Evolutionary conservation across 2,888 invertebrate genomes (phyloP).

Genomic region (Geophilus truncorum): DNA sequence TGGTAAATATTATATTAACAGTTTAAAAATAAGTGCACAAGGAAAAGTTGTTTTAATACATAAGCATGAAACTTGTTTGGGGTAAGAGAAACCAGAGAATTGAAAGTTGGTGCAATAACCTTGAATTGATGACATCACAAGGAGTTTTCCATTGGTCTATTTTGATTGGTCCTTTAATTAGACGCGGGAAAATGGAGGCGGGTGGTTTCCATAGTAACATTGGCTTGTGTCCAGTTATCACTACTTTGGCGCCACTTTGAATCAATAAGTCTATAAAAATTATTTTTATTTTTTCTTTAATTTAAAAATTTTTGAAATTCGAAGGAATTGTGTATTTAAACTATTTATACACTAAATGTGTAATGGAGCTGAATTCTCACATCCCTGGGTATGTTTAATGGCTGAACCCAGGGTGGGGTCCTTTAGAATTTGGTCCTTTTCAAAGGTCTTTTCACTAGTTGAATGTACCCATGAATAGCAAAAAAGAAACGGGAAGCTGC

Average conservation of each 20-base stretch:
- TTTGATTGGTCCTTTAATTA: slow-evolving; percentile 11
- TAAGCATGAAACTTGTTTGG: background rate
- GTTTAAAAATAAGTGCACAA: no score
- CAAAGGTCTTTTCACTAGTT: background rate
- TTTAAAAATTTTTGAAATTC: background rate
- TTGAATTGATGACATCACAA: background rate
- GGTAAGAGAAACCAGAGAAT: background rate
- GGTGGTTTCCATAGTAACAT: background rate
- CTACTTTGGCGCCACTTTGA: slow-evolving; percentile 1
- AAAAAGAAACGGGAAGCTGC: background rate
- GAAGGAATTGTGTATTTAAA: no score
- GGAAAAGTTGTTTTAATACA: background rate
- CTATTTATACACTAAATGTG: no score
- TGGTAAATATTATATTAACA: no score
- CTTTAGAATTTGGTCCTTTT: background rate
- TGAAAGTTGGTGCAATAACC: background rate
- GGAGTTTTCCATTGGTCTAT: background rate
- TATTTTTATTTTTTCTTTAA: background rate
- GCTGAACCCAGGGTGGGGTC: background rate
- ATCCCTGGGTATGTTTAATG: background rate
- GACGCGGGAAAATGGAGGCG: slow-evolving; percentile 8
- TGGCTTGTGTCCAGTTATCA: background rate
- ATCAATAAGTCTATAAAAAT: slow-evolving; percentile 10
- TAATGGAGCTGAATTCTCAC: background rate
- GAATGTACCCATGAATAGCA: background rate